A percentile compares a stretch with the other conserved stretches of the same genome.
phyloP scores from a whole-genome alignment of 2,113 vertebrate genomes.

The Forbesichthys agassizii region DNA sequence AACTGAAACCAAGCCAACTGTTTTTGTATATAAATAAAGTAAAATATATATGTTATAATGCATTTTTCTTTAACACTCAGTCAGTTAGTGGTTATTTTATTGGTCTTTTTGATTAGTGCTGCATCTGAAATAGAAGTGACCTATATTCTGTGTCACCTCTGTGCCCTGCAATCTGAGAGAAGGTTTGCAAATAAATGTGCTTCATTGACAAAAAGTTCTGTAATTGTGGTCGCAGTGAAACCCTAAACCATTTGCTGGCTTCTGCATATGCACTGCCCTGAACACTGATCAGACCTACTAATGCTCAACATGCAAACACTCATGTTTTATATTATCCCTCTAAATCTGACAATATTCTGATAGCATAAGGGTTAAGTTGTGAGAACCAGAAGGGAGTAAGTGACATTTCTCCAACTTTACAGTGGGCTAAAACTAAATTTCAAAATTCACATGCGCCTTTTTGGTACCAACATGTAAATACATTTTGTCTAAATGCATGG shows the following conservation, averaged over 20 bases:
- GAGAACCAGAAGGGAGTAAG: too few relatives aligned
- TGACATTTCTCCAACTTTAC: too few relatives aligned
- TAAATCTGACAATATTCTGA: too few relatives aligned
- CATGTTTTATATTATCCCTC: too few relatives aligned
- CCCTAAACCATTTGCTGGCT: conserved; percentile 36
- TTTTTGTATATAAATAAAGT: neutral
- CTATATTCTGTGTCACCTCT: conserved; percentile 24
- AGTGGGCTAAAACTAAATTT: too few relatives aligned
- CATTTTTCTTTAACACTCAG: neutral
- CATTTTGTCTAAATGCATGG: too few relatives aligned
- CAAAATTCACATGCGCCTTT: too few relatives aligned
- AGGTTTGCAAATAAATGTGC: conserved; percentile 45
- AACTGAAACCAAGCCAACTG: neutral
- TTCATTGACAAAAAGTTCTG: conserved; percentile 52
- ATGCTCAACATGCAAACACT: neutral
- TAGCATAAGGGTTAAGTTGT: too few relatives aligned
- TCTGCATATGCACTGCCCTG: conserved; percentile 39
- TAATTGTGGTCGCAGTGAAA: conserved; percentile 59
- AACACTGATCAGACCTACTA: conserved; percentile 4
- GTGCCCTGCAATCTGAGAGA: conserved; percentile 26
- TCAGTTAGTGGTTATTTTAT: conserved; percentile 2
- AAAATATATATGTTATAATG: neutral
- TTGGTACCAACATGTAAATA: too few relatives aligned
- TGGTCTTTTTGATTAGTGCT: neutral
- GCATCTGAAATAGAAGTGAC: conserved; percentile 44